phyloP scores from a whole-genome alignment of 2,888 invertebrate species.

The Tinea trinotella region DNA sequence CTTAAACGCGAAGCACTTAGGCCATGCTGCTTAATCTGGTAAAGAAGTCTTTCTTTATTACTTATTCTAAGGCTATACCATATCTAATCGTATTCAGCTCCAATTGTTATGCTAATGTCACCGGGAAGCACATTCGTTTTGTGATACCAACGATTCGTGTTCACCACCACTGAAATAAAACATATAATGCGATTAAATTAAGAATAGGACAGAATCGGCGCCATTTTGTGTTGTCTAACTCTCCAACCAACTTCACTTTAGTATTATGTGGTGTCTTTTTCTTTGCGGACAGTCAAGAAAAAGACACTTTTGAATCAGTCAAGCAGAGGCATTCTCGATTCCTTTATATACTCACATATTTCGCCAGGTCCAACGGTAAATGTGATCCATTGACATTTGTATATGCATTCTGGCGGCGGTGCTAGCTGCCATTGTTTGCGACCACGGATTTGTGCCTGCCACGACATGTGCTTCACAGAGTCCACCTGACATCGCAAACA shows the following conservation, averaged over 20 bases:
- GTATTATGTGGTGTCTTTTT: too few species aligned
- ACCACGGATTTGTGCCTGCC: constrained; percentile 96
- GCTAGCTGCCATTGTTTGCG: constrained; percentile 90
- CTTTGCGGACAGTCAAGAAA: too few species aligned
- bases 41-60: too few species aligned
- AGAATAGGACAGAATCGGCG: neutral
- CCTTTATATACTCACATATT: constrained; percentile 84
- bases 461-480: constrained; percentile 92
- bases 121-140: constrained; percentile 88
- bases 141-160: constrained; percentile 98
- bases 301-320: too few species aligned
- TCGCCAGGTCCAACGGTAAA: constrained; percentile 88
- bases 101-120: constrained; percentile 95
- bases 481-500: too few species aligned
- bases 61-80: too few species aligned
- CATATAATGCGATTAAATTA: neutral
- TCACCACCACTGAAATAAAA: constrained; percentile 84
- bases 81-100: constrained; percentile 94
- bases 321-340: neutral
- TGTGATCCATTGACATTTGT: constrained; percentile 78
- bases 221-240: neutral
- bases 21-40: too few species aligned
- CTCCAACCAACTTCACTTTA: too few species aligned
- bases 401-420: constrained; percentile 94
- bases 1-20: too few species aligned